Conservation (phyloP, 30 jellyfish, hydroid and myxozoan genomes). For the Hydractinia symbiolongicarpus region DNA sequence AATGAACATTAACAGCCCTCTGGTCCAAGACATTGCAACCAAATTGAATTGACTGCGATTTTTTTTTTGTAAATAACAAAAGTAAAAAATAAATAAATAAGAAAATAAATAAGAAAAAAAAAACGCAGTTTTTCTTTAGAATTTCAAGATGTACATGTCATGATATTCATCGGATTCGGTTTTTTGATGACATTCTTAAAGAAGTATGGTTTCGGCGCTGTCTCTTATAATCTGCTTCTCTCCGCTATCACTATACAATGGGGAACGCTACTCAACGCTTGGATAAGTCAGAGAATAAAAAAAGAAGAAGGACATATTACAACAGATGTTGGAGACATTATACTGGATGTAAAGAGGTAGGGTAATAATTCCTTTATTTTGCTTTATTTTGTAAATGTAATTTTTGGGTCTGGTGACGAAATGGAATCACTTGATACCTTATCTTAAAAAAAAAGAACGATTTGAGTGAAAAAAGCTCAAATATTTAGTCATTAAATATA, state of each 20-base stretch:
- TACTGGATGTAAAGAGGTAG: neutral
- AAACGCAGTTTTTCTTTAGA: constrained; percentile 33
- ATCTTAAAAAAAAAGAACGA: too few relatives aligned
- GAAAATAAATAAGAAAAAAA: too few relatives aligned
- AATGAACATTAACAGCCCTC: too few relatives aligned
- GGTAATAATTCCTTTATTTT: too few relatives aligned
- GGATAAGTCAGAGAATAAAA: constrained; percentile 58
- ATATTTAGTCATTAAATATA: too few relatives aligned
- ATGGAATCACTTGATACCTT: too few relatives aligned
- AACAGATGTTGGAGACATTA: neutral
- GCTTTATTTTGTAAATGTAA: too few relatives aligned
- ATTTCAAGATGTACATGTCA: constrained; percentile 93
- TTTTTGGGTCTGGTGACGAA: too few relatives aligned
- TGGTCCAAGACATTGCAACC: too few relatives aligned
- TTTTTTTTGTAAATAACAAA: neutral
- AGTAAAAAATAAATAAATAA: too few relatives aligned
- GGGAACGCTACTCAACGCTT: constrained; percentile 84
- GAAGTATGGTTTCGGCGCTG: constrained; percentile 80
- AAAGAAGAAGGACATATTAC: constrained; percentile 16
- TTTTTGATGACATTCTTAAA: constrained; percentile 78
- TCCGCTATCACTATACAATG: constrained; percentile 83
- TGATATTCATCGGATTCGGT: constrained; percentile 93
- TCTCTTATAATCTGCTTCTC: constrained; percentile 70
- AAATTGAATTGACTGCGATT: too few relatives aligned
- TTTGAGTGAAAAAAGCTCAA: too few relatives aligned